Evolutionary conservation across 2,888 invertebrate genomes (phyloP).

Genomic region (Trypoxylon attenuatum): DNA sequence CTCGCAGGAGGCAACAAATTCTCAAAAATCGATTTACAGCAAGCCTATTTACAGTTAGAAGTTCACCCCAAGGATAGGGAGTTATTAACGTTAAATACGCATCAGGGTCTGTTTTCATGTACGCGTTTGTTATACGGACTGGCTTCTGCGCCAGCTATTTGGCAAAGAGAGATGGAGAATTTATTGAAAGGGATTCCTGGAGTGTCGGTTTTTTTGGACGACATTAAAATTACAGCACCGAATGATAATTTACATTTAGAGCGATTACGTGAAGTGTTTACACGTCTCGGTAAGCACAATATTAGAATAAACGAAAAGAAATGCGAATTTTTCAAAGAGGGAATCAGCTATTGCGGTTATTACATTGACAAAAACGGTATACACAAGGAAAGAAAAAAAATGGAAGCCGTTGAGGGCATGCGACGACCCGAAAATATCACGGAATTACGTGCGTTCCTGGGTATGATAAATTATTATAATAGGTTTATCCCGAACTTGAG

Average conservation of each 20-base stretch:
- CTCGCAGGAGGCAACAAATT: neutral
- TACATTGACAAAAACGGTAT: constrained; percentile 5
- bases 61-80: neutral
- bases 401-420: constrained; percentile 7
- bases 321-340: neutral
- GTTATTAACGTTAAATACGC: constrained; percentile 9
- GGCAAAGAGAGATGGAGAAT: constrained; percentile 6
- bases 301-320: constrained; percentile 13
- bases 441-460: neutral
- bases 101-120: neutral
- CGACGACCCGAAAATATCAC: neutral
- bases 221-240: no score
- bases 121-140: constrained; percentile 12
- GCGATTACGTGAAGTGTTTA: neutral
- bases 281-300: neutral
- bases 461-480: no score
- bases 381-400: constrained; percentile 3
- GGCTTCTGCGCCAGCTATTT: constrained; percentile 2
- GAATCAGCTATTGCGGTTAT: constrained; percentile 9
- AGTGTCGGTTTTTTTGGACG: neutral
- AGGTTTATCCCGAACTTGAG: constrained; percentile 6
- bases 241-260: constrained; percentile 6
- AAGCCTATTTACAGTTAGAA: constrained; percentile 9
- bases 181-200: constrained; percentile 1
- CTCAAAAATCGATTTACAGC: constrained; percentile 12